These are phyloP conservation scores for Parotia lawesii DNA, from an alignment of 2,113 vertebrate genomes.

Conservation along the genomic window DNA sequence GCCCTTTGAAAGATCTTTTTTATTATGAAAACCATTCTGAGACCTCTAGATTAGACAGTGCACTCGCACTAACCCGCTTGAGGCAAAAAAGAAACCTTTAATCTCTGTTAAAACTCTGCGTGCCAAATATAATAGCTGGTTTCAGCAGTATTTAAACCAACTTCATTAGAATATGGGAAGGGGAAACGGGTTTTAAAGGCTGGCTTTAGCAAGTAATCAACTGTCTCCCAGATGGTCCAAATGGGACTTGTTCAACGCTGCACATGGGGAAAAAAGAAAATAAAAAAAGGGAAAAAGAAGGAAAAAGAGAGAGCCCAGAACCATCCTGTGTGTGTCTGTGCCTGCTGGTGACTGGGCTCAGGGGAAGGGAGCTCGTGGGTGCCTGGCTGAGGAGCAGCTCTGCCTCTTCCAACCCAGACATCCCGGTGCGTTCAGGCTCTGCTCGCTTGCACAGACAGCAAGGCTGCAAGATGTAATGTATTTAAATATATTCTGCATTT, in stretches of 20 bases:
- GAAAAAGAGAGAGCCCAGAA: not conserved
- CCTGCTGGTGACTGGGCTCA: not conserved
- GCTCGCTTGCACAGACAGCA: slow-evolving; percentile 34
- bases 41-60: not conserved
- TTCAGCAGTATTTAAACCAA: slow-evolving; percentile 38
- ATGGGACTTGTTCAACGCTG: not conserved
- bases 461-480: not conserved
- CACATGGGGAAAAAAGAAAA: not conserved
- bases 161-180: slow-evolving; percentile 11
- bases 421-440: not conserved
- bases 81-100: slow-evolving; percentile 35
- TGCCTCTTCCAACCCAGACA: not conserved
- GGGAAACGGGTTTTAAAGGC: slow-evolving; percentile 8
- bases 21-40: not conserved
- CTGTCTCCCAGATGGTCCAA: slow-evolving; percentile 5
- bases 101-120: slow-evolving; percentile 31
- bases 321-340: not conserved
- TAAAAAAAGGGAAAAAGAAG: not conserved
- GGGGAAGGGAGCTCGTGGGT: not conserved
- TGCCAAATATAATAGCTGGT: slow-evolving; percentile 31
- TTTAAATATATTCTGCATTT: slow-evolving; percentile 4
- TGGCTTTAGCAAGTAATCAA: slow-evolving; percentile 8
- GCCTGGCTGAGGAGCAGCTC: slow-evolving; percentile 1
- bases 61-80: not conserved
- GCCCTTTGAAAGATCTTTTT: not conserved